A percentile compares a stretch with the other conserved stretches of the same genome.
Evolutionary conservation across 2,797 vertebrate species (phyloP).

Genomic region (Hoplostethus mediterraneus): DNA sequence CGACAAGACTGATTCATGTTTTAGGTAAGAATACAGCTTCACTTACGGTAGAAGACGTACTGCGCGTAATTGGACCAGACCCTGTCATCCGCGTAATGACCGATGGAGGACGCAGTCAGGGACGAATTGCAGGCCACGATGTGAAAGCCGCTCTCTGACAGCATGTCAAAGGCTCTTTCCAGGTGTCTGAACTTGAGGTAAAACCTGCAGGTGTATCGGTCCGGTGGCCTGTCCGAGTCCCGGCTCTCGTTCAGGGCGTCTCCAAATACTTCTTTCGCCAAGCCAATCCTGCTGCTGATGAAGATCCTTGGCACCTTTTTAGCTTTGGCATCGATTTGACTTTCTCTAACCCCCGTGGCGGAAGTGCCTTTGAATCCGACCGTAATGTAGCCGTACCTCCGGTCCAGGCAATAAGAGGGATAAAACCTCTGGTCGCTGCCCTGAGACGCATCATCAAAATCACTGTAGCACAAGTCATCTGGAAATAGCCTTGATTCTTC

Average conservation of each 20-base stretch:
- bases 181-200: conserved; percentile 96
- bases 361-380: conserved; percentile 92
- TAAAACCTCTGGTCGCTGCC: conserved; percentile 93
- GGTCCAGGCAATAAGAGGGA: conserved; percentile 88
- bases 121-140: conserved; percentile 98
- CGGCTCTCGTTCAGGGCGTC: conserved; percentile 96
- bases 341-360: conserved; percentile 89
- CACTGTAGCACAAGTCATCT: conserved; percentile 91
- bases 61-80: conserved; percentile 98
- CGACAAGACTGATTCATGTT: conserved; percentile 5
- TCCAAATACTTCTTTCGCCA: conserved; percentile 97
- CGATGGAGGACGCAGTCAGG: conserved; percentile 91
- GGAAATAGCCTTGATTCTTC: conserved; percentile 90
- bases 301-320: conserved; percentile 94
- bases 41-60: conserved; percentile 99
- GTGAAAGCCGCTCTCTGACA: conserved; percentile 98
- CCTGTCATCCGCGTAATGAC: conserved; percentile 93
- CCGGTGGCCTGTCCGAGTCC: conserved; percentile 92
- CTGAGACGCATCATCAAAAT: conserved; percentile 93
- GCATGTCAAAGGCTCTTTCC: conserved; percentile 98
- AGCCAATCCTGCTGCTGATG: conserved; percentile 94
- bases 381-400: conserved; percentile 97
- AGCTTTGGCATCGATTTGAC: conserved; percentile 90
- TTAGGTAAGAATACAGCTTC: conserved; percentile 49
- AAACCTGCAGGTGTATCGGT: conserved; percentile 96